Evolutionary conservation across 2,888 invertebrate species (phyloP).

Genomic region (Nephrotoma flavescens): DNA sequence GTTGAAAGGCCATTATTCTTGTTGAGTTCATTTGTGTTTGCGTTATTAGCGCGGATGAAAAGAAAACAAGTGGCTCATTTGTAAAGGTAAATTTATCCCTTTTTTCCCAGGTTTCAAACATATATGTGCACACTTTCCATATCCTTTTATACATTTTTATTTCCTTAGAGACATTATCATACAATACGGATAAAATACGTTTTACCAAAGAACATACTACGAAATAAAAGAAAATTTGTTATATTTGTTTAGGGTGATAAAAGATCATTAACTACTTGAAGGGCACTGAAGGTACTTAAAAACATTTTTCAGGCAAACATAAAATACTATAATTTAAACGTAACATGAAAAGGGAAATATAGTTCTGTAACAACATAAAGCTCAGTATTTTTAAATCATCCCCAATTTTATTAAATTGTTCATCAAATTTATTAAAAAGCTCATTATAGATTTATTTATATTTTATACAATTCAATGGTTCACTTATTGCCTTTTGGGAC

Average conservation of each 20-base stretch:
- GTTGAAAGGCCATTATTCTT: background rate
- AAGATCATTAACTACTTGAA: background rate
- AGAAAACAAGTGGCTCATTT: background rate
- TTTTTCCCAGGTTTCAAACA: background rate
- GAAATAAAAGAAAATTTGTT: background rate
- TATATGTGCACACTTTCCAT: background rate
- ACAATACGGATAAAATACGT: background rate
- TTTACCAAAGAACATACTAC: background rate
- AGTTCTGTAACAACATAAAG: background rate
- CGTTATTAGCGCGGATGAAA: background rate
- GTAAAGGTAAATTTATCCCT: background rate
- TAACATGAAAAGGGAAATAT: background rate
- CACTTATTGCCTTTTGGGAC: background rate
- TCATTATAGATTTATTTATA: background rate
- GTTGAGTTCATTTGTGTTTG: background rate
- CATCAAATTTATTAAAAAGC: background rate
- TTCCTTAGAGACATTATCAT: background rate
- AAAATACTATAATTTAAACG: background rate
- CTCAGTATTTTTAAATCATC: background rate
- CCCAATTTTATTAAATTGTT: background rate
- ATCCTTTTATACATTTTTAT: background rate
- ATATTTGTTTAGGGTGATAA: background rate
- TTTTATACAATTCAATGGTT: background rate
- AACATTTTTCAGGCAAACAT: background rate
- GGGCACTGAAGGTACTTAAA: background rate